Percentiles rank a stretch among this genome's conserved stretches.
These are phyloP conservation scores for Parapristionchus giblindavisi DNA, from an alignment of 2,888 invertebrate genomes.

Conservation along the genomic window DNA sequence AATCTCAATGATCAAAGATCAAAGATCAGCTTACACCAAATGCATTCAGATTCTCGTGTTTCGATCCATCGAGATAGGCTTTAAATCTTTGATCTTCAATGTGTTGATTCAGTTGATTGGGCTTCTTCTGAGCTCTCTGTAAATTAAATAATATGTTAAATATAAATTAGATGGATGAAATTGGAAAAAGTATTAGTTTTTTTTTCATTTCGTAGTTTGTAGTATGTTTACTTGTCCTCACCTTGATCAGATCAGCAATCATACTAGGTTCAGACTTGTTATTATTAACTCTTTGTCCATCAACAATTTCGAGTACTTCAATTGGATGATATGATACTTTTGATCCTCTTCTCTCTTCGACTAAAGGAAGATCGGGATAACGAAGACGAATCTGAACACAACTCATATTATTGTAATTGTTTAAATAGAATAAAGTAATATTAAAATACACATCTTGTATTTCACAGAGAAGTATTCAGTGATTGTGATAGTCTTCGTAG, in stretches of 20 bases:
- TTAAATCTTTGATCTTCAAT: conserved; percentile 39
- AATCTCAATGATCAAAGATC: too few species aligned
- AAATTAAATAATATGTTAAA: too few species aligned
- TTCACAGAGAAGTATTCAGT: conserved; percentile 17
- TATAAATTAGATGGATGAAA: neutral
- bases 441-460: conserved; percentile 10
- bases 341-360: conserved; percentile 14
- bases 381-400: conserved; percentile 17
- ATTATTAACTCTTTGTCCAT: conserved; percentile 41
- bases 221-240: neutral
- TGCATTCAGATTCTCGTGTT: conserved; percentile 21
- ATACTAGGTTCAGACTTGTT: conserved; percentile 37
- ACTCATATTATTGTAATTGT: too few species aligned
- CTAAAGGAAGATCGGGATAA: conserved; percentile 16
- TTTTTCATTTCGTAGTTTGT: too few species aligned
- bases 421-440: too few species aligned
- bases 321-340: conserved; percentile 38
- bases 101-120: conserved; percentile 34
- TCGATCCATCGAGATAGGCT: conserved; percentile 23
- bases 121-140: conserved; percentile 42
- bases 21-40: conserved; percentile 35
- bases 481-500: neutral
- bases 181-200: conserved; percentile 5
- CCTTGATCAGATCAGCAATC: conserved; percentile 35
- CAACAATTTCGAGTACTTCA: conserved; percentile 39